Conservation (phyloP, 2,797 vertebrate genomes). For the Ceryle rudis region DNA sequence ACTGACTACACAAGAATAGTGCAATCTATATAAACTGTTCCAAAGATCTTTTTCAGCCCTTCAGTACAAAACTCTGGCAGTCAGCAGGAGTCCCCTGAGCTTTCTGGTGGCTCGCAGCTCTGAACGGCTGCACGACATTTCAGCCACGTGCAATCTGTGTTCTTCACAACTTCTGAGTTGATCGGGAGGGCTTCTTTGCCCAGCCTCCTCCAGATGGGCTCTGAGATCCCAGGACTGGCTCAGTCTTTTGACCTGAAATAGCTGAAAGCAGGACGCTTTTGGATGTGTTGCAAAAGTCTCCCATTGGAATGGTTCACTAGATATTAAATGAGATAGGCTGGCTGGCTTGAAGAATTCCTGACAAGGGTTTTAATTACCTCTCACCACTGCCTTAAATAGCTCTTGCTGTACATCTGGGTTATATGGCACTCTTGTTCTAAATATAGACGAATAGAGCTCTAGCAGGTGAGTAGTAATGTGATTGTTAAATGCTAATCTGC, state of each 20-base stretch:
- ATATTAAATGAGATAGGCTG: background rate
- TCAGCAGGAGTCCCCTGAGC: background rate
- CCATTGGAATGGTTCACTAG: background rate
- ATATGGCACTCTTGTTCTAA: background rate
- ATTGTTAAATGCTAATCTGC: conserved; percentile 40
- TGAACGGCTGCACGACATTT: background rate
- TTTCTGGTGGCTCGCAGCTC: background rate
- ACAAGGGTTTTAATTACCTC: conserved; percentile 14
- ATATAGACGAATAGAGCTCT: background rate
- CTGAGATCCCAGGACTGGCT: background rate
- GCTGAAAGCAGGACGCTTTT: background rate
- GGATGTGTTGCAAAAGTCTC: background rate
- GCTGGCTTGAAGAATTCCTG: background rate
- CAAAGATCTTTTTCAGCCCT: background rate
- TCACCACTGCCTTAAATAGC: conserved; percentile 10
- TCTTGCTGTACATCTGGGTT: background rate
- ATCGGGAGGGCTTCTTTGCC: background rate
- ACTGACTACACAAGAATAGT: background rate
- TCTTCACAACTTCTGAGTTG: background rate
- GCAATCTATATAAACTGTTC: background rate
- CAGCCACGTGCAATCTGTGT: background rate
- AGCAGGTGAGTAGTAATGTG: conserved; percentile 26
- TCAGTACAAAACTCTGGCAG: background rate
- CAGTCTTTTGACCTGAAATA: background rate
- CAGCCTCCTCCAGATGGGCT: background rate